phyloP scores from a whole-genome alignment of 2,797 vertebrate species.

The Enteromius thamalakanensis region DNA sequence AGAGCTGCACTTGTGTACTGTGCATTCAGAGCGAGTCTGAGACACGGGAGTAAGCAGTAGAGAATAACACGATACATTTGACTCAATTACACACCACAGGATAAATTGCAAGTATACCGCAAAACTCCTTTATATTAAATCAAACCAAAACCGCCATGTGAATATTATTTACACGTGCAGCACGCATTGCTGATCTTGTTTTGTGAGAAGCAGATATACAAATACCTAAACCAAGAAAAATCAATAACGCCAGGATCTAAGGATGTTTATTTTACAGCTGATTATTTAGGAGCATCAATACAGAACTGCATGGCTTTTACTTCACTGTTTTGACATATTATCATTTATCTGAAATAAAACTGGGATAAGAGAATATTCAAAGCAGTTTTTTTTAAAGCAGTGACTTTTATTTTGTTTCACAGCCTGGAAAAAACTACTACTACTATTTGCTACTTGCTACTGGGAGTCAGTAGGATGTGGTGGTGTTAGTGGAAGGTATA shows the following conservation, averaged over 20 bases:
- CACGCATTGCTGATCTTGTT: neutral
- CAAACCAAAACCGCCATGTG: slow-evolving; percentile 16
- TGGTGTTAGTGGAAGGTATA: neutral
- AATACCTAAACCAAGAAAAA: neutral
- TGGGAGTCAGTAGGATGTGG: neutral
- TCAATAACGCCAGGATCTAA: neutral
- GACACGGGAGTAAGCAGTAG: slow-evolving; percentile 1
- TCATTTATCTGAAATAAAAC: neutral
- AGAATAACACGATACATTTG: slow-evolving; percentile 24
- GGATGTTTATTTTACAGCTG: neutral
- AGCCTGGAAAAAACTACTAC: neutral
- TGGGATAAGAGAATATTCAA: neutral
- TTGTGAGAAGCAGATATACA: neutral
- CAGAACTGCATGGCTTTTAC: neutral
- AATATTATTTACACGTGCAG: slow-evolving; percentile 22
- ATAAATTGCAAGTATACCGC: slow-evolving; percentile 15
- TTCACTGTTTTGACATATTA: neutral
- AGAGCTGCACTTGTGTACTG: slow-evolving; percentile 61
- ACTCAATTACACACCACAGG: slow-evolving; percentile 14
- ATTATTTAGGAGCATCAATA: neutral
- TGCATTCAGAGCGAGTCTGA: slow-evolving; percentile 40
- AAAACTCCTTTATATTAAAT: slow-evolving; percentile 21
- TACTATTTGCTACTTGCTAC: neutral
- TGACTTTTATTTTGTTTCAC: neutral
- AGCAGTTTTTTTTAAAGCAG: neutral